Conservation (phyloP, 2,797 vertebrate genomes). For the Triplophysa bombifrons region DNA sequence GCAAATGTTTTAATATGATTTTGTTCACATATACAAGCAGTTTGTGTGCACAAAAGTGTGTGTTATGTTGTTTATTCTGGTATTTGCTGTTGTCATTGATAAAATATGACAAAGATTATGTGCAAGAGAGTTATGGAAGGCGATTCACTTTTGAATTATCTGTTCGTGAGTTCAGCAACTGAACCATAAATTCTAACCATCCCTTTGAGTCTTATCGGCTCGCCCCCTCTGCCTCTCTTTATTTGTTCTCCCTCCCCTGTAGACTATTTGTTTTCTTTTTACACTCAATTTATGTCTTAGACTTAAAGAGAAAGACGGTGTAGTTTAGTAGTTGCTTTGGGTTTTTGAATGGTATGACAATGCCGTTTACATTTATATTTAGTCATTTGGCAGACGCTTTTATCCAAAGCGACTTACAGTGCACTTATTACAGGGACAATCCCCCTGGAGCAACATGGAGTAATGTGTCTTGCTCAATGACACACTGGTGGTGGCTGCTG, state of each 20-base stretch:
- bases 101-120: conserved; percentile 50
- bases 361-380: background rate
- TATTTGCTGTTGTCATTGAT: conserved; percentile 43
- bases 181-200: conserved; percentile 43
- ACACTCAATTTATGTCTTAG: conserved; percentile 40
- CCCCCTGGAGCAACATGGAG: no score
- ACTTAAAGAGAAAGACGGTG: conserved; percentile 16
- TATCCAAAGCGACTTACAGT: no score
- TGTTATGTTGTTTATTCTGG: conserved; percentile 36
- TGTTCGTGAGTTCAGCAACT: conserved; percentile 39
- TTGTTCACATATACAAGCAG: conserved; percentile 26
- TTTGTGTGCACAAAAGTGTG: conserved; percentile 11
- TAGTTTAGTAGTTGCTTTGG: conserved; percentile 23
- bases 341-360: background rate
- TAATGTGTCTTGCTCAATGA: no score
- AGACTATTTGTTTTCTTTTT: conserved; percentile 35
- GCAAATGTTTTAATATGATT: conserved; percentile 33
- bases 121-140: conserved; percentile 46
- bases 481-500: no score
- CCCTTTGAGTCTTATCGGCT: conserved; percentile 40
- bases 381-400: no score
- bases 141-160: conserved; percentile 43
- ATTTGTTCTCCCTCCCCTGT: conserved; percentile 20
- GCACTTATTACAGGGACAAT: no score
- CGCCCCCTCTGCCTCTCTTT: conserved; percentile 29